These are phyloP conservation scores for Amphiprion percula DNA, from an alignment of 2,113 vertebrate species.

Conservation along the genomic window DNA sequence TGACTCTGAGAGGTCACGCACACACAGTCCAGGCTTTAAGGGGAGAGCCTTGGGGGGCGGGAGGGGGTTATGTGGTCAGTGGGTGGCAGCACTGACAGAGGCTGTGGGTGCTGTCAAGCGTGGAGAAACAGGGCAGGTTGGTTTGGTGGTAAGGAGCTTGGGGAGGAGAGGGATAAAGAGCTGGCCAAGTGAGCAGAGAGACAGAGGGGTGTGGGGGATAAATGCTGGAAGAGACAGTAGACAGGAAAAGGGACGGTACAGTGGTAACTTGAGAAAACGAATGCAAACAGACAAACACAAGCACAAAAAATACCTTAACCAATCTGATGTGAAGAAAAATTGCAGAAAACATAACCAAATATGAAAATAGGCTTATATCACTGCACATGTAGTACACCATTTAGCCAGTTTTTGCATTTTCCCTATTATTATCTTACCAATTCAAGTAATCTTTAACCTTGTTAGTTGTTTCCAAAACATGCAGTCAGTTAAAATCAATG, in stretches of 20 bases:
- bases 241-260: constrained; percentile 1
- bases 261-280: neutral
- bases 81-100: constrained; percentile 19
- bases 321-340: neutral
- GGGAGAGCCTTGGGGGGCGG: constrained; percentile 7
- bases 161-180: constrained; percentile 45
- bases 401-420: too few relatives aligned
- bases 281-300: neutral
- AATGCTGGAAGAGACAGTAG: neutral
- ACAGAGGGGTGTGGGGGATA: constrained; percentile 24
- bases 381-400: neutral
- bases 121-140: constrained; percentile 27
- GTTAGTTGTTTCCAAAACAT: neutral
- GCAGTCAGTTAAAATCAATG: too few relatives aligned
- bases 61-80: constrained; percentile 21
- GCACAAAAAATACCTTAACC: too few relatives aligned
- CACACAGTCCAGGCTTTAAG: constrained; percentile 41
- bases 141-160: constrained; percentile 13
- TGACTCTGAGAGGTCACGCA: constrained; percentile 58
- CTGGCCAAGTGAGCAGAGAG: constrained; percentile 30
- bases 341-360: neutral
- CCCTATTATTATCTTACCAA: too few relatives aligned
- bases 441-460: too few relatives aligned
- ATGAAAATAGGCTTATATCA: neutral
- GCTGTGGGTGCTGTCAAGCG: constrained; percentile 51